Percentiles rank a stretch among this genome's conserved stretches.
phyloP scores from a whole-genome alignment of 92 coral and sea anemone species.

The Scolanthus callimorphus region DNA sequence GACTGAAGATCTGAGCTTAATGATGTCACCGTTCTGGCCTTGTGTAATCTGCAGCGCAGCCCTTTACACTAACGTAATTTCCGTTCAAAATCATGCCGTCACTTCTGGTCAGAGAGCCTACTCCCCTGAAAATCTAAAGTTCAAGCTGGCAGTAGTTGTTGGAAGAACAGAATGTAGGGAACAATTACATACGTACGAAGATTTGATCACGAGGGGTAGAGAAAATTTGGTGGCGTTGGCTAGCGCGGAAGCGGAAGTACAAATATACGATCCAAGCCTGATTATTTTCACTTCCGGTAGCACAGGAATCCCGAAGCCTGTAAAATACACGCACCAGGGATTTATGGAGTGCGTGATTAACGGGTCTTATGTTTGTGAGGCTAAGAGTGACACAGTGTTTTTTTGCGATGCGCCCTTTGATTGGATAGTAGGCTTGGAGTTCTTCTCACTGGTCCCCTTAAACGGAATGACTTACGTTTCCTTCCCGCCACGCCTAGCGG shows the following conservation, averaged over 20 bases:
- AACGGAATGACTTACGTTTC: constrained; percentile 5
- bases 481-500: constrained; percentile 20
- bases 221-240: neutral
- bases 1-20: too few relatives aligned
- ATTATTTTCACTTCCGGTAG: constrained; percentile 24
- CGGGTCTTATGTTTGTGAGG: too few relatives aligned
- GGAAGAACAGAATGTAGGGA: neutral
- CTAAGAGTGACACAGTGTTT: constrained; percentile 14
- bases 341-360: neutral
- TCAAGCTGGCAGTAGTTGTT: neutral
- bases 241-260: constrained; percentile 18
- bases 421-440: constrained; percentile 23
- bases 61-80: neutral
- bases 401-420: constrained; percentile 30
- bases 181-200: neutral
- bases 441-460: neutral
- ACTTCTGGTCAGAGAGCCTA: neutral
- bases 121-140: neutral
- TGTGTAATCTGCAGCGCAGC: too few relatives aligned
- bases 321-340: constrained; percentile 22
- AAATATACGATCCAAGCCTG: constrained; percentile 20
- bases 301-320: constrained; percentile 26
- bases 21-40: too few relatives aligned
- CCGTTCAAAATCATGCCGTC: neutral
- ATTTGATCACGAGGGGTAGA: neutral